Evolutionary conservation across 1,140 invertebrate species (phyloP).

Genomic region (Sycophaga agraensis): DNA sequence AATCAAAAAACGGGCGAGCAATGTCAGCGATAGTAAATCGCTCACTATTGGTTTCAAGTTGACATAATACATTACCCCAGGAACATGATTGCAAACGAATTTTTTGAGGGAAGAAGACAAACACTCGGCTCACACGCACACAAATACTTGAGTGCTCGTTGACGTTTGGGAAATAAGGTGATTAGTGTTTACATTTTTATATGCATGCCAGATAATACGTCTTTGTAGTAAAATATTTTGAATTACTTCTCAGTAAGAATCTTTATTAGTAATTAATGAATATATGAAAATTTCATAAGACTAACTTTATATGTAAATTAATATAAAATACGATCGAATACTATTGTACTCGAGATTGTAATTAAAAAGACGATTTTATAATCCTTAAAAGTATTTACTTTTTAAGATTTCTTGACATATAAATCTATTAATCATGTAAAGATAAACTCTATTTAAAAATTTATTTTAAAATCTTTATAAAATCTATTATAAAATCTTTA

Average conservation of each 20-base stretch:
- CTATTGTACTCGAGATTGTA: no score
- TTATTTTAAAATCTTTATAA: background rate
- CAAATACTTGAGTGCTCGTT: slow-evolving; percentile 18
- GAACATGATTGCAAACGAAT: background rate
- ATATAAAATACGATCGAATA: no score
- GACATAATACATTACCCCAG: slow-evolving; percentile 38
- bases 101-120: background rate
- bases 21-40: background rate
- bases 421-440: no score
- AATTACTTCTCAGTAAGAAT: no score
- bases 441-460: background rate
- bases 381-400: no score
- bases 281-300: no score
- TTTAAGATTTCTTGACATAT: no score
- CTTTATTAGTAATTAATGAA: no score
- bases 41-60: background rate
- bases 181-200: slow-evolving; percentile 25
- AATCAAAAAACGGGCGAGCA: background rate
- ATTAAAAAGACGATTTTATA: no score
- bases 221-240: no score
- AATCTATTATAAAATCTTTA: background rate
- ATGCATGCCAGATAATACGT: no score
- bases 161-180: slow-evolving; percentile 17
- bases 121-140: background rate
- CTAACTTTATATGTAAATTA: no score